These are phyloP conservation scores for Osmerus mordax DNA, from an alignment of 2,113 vertebrate species.

Conservation along the genomic window DNA sequence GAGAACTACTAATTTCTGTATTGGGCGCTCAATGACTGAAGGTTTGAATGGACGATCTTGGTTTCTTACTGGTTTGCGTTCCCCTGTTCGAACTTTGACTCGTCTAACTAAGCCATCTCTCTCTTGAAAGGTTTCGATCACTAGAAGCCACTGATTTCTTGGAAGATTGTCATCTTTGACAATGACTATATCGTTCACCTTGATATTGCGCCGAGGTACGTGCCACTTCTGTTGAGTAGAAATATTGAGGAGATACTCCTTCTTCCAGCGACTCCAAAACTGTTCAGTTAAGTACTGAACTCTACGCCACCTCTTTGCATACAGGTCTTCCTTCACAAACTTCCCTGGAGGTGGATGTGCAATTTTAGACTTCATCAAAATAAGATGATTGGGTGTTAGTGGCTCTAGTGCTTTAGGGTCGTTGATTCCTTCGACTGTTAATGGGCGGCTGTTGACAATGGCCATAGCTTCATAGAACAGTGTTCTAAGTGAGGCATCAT, in stretches of 20 bases:
- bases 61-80: too few relatives aligned
- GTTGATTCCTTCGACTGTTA: conserved; percentile 27
- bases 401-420: conserved; percentile 16
- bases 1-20: too few relatives aligned
- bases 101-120: too few relatives aligned
- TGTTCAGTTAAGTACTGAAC: conserved; percentile 18
- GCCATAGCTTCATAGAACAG: conserved; percentile 33
- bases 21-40: too few relatives aligned
- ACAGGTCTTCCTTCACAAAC: conserved; percentile 33
- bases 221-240: too few relatives aligned
- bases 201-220: background rate
- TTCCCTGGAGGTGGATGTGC: conserved; percentile 14
- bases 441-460: conserved; percentile 25
- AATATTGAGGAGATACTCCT: too few relatives aligned
- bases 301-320: conserved; percentile 4
- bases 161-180: conserved; percentile 9
- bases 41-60: too few relatives aligned
- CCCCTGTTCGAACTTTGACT: too few relatives aligned
- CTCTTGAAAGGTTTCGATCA: background rate
- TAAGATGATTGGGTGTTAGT: conserved; percentile 30
- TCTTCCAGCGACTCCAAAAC: conserved; percentile 20
- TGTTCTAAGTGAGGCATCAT: conserved; percentile 29
- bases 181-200: conserved; percentile 8
- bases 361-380: conserved; percentile 26
- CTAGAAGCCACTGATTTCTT: conserved; percentile 10